These are phyloP conservation scores for Argyresthia goedartella DNA, from an alignment of 2,888 invertebrate species.

Conservation along the genomic window DNA sequence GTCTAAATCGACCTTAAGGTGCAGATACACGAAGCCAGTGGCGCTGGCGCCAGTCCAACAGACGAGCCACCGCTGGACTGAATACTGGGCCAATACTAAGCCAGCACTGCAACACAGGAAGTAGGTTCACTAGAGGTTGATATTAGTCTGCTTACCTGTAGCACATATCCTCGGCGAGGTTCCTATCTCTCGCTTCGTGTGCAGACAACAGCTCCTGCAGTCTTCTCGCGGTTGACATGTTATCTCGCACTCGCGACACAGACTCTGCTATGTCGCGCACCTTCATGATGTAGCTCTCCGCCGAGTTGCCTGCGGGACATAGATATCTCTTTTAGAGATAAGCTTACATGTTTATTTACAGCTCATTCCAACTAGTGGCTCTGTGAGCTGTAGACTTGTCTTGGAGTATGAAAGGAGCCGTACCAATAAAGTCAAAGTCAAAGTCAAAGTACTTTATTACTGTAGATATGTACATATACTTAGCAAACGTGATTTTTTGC, in stretches of 20 bases:
- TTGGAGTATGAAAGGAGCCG: background rate
- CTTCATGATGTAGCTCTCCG: conserved; percentile 47
- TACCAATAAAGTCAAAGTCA: no score
- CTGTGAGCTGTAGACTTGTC: background rate
- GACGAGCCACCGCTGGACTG: background rate
- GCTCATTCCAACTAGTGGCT: background rate
- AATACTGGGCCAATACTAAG: background rate
- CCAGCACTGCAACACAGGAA: background rate
- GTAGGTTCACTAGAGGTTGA: background rate
- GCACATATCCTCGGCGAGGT: conserved; percentile 84
- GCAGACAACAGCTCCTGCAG: conserved; percentile 73
- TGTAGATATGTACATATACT: no score
- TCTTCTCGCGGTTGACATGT: conserved; percentile 73
- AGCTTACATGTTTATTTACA: background rate
- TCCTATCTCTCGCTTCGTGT: conserved; percentile 84
- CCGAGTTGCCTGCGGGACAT: conserved; percentile 31
- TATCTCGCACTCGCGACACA: conserved; percentile 72
- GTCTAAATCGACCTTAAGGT: no score
- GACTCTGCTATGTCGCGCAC: conserved; percentile 76
- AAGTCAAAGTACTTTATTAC: no score
- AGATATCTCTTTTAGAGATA: background rate
- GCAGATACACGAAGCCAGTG: no score
- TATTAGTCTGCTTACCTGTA: conserved; percentile 35
- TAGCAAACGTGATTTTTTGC: no score
- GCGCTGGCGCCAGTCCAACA: no score